Percentiles rank a stretch among this genome's conserved stretches.
phyloP scores from a whole-genome alignment of 2,113 vertebrate genomes.

The Scopus umbretta region DNA sequence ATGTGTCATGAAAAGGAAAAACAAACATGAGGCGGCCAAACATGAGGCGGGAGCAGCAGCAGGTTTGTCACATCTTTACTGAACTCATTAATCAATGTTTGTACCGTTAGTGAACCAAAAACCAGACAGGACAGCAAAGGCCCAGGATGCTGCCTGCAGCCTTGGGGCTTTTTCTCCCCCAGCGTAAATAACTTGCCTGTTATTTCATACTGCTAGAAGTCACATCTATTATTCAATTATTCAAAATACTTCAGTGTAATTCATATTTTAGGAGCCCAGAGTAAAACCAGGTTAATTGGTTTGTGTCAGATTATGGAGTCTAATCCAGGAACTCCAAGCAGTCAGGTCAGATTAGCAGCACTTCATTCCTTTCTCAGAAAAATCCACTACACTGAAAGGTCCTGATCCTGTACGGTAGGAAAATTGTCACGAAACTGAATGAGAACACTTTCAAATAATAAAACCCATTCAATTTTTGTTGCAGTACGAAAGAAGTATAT shows the following conservation, averaged over 20 bases:
- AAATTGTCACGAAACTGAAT: background rate
- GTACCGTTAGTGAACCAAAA: background rate
- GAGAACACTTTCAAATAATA: background rate
- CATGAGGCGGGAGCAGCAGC: background rate
- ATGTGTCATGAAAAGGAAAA: slow-evolving; percentile 19
- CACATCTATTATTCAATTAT: slow-evolving; percentile 1
- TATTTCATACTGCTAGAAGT: background rate
- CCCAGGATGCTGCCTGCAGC: background rate
- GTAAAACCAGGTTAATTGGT: slow-evolving; percentile 16
- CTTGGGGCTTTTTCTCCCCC: background rate
- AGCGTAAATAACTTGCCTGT: background rate
- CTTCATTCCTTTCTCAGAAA: background rate
- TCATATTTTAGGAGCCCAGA: background rate
- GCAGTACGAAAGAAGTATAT: background rate
- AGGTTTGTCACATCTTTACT: slow-evolving; percentile 22
- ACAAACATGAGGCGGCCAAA: slow-evolving; percentile 4
- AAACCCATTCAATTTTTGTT: background rate
- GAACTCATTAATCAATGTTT: slow-evolving; percentile 31
- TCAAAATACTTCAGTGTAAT: background rate
- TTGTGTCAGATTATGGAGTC: slow-evolving; percentile 28
- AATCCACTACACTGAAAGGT: background rate
- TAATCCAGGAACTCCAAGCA: slow-evolving; percentile 16
- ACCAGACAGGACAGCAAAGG: background rate
- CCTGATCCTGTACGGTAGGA: background rate
- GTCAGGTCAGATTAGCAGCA: background rate